Base-by-base conservation (phyloP, 92 coral and sea anemone species). In the Chrysogorgia sp. region DNA sequence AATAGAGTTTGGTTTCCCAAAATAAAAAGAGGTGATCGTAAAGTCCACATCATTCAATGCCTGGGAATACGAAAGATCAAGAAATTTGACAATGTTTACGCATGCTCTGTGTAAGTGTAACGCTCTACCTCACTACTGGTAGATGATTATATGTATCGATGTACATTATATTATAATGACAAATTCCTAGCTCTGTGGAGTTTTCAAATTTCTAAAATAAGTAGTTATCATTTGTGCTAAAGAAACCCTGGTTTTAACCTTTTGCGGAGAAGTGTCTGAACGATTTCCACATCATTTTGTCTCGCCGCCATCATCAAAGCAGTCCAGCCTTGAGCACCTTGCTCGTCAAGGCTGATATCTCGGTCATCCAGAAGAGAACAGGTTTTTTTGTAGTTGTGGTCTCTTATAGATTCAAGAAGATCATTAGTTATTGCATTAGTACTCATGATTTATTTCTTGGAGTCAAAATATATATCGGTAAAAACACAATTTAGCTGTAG, bases 281-380 rank as follows among this genome's bases (percentile, higher is more conserved):
- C 34, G 19, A 30, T 55, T 53, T 72, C 79, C 20, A 72, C 79
- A 53, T 72, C 62, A 32, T 72, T 72, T 30, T 56, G 65, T 56
- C 34, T 35, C 1, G 66, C 79, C 31, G 79, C 79, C 5, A 72
- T 23, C 79, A 72, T 72, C 35, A 72, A 72, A 34, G 65, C 65
- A 19, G 63, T 72, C 79, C 79, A 72, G 52, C 79, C 79, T 6
- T 72, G 65, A 0, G 48, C 25, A 55, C 35, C 41, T 72, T 55
- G 79, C n/a, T 0, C 33, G 21, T 72, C 64, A 17, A 72, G 17
- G 20, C 17, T 58, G 40, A 33, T 31, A 69, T 45, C 41, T 69
- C 48, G 43, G 29, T 0, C 25, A 4, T 26, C 59, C 15, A 69
- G 34, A 49, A 69, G 50, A 22, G 60, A 28, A 23, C 40, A 29